These are phyloP conservation scores for Rhadinocentrus ornatus DNA, from an alignment of 2,797 vertebrate genomes.

Conservation along the genomic window DNA sequence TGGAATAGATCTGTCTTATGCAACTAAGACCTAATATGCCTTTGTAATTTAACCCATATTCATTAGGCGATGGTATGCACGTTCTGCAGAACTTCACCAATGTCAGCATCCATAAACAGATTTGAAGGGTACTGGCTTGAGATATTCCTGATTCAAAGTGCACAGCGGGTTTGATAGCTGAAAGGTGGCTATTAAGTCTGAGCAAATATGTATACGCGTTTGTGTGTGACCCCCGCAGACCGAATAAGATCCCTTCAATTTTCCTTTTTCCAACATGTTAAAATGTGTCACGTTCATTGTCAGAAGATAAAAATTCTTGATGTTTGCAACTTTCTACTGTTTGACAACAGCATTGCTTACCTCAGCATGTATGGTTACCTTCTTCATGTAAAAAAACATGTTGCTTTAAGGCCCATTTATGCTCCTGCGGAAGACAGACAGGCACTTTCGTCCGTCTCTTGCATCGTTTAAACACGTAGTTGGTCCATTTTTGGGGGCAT, in stretches of 20 bases:
- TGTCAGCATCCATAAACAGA: slow-evolving; percentile 60
- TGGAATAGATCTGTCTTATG: slow-evolving; percentile 52
- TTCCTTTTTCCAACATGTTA: slow-evolving; percentile 29
- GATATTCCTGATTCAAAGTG: slow-evolving; percentile 52
- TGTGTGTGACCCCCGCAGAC: slow-evolving; percentile 42
- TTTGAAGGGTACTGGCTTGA: slow-evolving; percentile 47
- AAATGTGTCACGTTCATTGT: not conserved
- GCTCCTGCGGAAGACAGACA: no score
- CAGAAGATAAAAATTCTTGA: not conserved
- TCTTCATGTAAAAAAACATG: no score
- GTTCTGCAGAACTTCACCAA: slow-evolving; percentile 44
- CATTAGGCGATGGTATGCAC: slow-evolving; percentile 46
- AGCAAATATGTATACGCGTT: slow-evolving; percentile 17
- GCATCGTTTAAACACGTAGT: no score
- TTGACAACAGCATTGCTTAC: no score
- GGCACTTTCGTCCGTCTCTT: no score
- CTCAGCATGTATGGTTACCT: no score
- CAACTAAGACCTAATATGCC: slow-evolving; percentile 47
- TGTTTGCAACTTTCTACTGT: no score
- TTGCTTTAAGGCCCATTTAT: no score
- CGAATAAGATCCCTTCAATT: slow-evolving; percentile 32
- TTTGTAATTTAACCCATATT: slow-evolving; percentile 61
- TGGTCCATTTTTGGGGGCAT: no score
- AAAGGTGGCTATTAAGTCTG: slow-evolving; percentile 32
- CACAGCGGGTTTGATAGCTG: slow-evolving; percentile 54